phyloP scores from a whole-genome alignment of 2,797 vertebrate species.

The Ambastaia sidthimunki region DNA sequence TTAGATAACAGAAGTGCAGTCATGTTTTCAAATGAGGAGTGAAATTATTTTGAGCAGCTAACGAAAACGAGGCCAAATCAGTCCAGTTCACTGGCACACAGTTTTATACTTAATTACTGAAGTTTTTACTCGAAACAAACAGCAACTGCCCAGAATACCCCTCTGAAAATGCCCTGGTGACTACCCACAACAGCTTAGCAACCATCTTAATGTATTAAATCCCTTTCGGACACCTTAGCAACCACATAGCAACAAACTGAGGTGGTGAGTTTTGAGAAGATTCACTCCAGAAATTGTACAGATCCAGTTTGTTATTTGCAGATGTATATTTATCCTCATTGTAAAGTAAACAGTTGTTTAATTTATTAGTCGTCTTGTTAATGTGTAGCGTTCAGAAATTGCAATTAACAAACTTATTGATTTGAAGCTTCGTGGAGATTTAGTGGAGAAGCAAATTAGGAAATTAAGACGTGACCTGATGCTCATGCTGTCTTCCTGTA shows the following conservation, averaged over 20 bases:
- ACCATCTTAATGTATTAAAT: not conserved
- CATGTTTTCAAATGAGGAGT: conserved; percentile 12
- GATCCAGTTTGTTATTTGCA: not conserved
- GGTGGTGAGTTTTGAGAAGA: too few species aligned
- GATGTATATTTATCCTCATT: not conserved
- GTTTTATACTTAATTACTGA: not conserved
- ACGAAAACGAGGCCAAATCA: conserved; percentile 17
- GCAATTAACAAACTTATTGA: not conserved
- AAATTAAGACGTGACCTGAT: not conserved
- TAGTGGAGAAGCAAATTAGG: not conserved
- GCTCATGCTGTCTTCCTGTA: not conserved
- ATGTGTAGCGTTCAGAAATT: not conserved
- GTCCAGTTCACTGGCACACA: not conserved
- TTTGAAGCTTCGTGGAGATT: not conserved
- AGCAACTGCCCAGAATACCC: not conserved
- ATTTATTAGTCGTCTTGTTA: not conserved
- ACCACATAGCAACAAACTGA: not conserved
- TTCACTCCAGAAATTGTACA: not conserved
- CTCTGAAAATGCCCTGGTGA: too few species aligned
- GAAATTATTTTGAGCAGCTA: conserved; percentile 13
- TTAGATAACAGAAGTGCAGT: conserved; percentile 31
- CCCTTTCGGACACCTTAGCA: not conserved
- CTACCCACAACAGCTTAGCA: not conserved
- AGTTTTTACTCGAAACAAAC: not conserved
- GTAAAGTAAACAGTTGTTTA: not conserved